Evolutionary conservation across 2,888 invertebrate genomes (phyloP), one percentile per base, ranked within the genome.

Genomic region (Sialis fuliginosa): DNA sequence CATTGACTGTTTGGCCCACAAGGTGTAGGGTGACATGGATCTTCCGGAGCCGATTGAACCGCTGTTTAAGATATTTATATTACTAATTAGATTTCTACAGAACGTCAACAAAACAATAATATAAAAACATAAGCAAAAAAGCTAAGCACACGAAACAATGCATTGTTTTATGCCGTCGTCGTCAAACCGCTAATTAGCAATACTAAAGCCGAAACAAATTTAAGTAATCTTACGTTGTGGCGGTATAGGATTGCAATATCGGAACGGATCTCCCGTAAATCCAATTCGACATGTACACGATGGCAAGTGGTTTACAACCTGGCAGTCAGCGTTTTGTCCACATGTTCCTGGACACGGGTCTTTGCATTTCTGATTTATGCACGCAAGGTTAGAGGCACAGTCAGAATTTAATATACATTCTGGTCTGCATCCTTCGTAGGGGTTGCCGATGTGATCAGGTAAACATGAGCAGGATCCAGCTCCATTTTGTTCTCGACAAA

Each of bases 1-100:
- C 85, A 85, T 57, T 81, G 77, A 2, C 84, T 81, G 59, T 84
- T 77, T 0, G 82, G 79, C 39, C 85, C 85, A 58, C 85, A 85
- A 0, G 84, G 84, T 48, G 80, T 81, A 2, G 83, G 82, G 22
- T 70, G 66, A 58, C 84, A 84, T 4, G 82, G 82, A 58, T 81
- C 75, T 42, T 54, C 57, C 30, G 60, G 54, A 12, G 57, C 56
- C 13, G 58, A 35, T 35, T 47, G 33, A 6, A 37, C 32, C 34
- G 47, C 47, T 31, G 32, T 42, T 22, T 37, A 7, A 5, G 4
- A 37, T 7, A 10, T 7, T 39, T 46, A 8, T 44, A 39, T 2
- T 50, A 51, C 33, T 45, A 41, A 39, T 2, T 32, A 32, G 39
- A n/a, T 3, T 35, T 8, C n/a, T 35, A 35, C 8, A 35, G 8